Evolutionary conservation across 2,888 invertebrate species (phyloP), one percentile per base, ranked within the genome.

Genomic region (Aspidapion aeneum): DNA sequence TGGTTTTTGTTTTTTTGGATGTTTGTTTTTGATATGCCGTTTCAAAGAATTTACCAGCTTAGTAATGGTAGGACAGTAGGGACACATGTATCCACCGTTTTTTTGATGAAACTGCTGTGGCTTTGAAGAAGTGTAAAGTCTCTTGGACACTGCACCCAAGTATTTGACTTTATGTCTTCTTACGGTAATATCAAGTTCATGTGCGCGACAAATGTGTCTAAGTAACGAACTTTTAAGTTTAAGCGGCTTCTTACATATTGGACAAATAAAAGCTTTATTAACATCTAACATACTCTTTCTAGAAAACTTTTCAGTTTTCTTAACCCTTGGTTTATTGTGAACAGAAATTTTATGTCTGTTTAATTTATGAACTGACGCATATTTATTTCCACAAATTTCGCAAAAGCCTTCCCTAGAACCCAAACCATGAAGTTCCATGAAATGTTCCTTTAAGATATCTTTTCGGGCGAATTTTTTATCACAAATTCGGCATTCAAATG

Each of bases 11-110:
- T 58, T 49, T 19, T 72, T 70, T 1, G 74, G 69, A 69, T 81
- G 81, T 17, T 68, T 68, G 48, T 66, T 71, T 55, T 71, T 73
- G 18, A 80, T 68, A 69, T 81, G 81, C 18, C 78, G 71, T 56
- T 71, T 66, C 19, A 80, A 64, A 3, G 79, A 80, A 66, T 74
- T 74, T 48, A 72, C 72, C 35, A 77, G 66, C 70, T 80, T 79
- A 57, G 80, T 72, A 22, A 72, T 72, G 50, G 72, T 74, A 5
- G 72, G 64, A 64, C 80, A 80, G 55, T 75, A 69, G 2, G 75
- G 75, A 68, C 80, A 80, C 12, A 70, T 62, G 57, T 66, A 69
- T 17, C 59, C 5, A 22, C 21, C 55, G 18, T 60, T 48, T 18
- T 57, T 21, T 7, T 9, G 2, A n/a, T 21, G 12, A 20, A 9